Evolutionary conservation across 2,888 invertebrate genomes (phyloP).

Genomic region (Cecidostiba fungosa): DNA sequence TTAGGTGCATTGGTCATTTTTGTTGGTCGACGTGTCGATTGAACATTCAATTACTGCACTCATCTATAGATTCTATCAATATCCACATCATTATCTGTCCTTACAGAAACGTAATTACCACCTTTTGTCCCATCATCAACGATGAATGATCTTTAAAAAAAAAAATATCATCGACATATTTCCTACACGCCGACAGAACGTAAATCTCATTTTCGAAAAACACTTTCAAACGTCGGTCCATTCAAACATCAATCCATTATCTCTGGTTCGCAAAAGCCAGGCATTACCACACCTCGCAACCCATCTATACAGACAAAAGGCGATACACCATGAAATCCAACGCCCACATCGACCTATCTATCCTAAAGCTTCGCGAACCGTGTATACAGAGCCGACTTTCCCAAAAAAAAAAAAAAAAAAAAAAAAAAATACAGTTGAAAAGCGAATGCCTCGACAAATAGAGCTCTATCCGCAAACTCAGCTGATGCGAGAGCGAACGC

Average conservation of each 20-base stretch:
- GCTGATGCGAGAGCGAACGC: background rate
- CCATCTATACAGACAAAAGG: background rate
- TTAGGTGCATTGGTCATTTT: background rate
- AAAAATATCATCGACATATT: no score
- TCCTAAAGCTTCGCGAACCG: slow-evolving; percentile 9
- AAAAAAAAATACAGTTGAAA: slow-evolving; percentile 31
- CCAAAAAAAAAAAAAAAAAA: no score
- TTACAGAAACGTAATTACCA: no score
- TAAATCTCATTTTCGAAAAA: no score
- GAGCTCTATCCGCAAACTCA: slow-evolving; percentile 46
- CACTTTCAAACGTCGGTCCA: no score
- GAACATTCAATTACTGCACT: background rate
- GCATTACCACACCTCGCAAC: background rate
- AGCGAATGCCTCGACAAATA: slow-evolving; percentile 50
- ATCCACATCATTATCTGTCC: no score
- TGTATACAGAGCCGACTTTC: background rate
- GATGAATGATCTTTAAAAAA: no score
- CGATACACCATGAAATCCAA: background rate
- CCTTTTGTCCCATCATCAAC: no score
- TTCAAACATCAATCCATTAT: background rate
- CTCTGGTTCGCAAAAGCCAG: background rate
- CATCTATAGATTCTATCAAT: background rate
- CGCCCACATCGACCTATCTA: slow-evolving; percentile 1
- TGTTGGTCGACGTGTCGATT: background rate
- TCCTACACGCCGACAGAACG: no score